phyloP scores from a whole-genome alignment of 2,113 vertebrate genomes.

The Oreochromis aureus region DNA sequence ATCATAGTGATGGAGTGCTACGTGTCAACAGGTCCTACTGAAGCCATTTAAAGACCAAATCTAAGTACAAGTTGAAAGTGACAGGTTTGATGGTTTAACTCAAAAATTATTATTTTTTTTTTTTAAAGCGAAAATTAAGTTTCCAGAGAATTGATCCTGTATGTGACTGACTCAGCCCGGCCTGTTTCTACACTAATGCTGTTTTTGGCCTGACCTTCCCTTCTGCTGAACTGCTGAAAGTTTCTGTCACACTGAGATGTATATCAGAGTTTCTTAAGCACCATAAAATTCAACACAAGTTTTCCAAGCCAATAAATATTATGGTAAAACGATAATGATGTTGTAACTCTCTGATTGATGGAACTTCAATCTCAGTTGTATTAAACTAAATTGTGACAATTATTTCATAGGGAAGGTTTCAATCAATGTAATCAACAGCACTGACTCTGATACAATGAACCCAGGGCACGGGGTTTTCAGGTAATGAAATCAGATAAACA shows the following conservation, averaged over 20 bases:
- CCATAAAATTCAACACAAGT: background rate
- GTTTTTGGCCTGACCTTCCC: background rate
- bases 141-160: background rate
- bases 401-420: background rate
- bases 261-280: background rate
- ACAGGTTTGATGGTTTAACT: background rate
- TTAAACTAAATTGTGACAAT: background rate
- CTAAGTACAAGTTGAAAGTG: background rate
- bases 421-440: background rate
- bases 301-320: background rate
- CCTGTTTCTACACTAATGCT: background rate
- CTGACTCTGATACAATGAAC: background rate
- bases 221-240: background rate
- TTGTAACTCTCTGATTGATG: background rate
- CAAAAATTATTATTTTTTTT: background rate
- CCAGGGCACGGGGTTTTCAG: background rate
- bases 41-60: background rate
- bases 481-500: background rate
- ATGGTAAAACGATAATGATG: background rate
- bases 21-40: background rate
- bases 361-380: background rate
- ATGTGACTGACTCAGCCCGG: background rate
- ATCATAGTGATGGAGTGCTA: background rate
- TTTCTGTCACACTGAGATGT: background rate
- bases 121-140: background rate